Base-by-base conservation (phyloP, 2,113 vertebrate species). In the Lophius piscatorius region DNA sequence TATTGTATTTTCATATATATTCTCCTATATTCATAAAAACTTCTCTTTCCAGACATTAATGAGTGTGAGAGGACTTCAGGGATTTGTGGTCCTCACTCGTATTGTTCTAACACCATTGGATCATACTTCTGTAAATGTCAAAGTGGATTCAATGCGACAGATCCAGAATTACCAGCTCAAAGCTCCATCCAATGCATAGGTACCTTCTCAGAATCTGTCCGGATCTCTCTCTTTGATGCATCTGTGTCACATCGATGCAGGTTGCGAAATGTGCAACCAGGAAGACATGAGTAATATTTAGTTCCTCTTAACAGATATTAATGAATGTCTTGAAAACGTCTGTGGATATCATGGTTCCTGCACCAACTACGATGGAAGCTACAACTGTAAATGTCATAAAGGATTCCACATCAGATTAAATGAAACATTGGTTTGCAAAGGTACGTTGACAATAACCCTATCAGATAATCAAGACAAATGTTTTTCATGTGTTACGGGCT, bases 341-440 rank as follows among this genome's bases (percentile, higher is more conserved):
- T 88, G 86, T 36, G 81, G 83, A 3, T 18, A 35, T 4, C 0
- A 47, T 7, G 72, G 75, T 7, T 38, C 13, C 3, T 88, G 86
- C 16, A 0, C 0, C 13, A 88, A 88, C 55, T 36, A 2, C n/a
- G 0, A 4, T 8, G 86, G 80, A 70, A 80, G 70, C 36, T 88
- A 28, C 14, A 0, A 0, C 0, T 88, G 86, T 44, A 0, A 6
- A 0, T 88, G 86, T 59, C 0, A 23, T 6, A 0, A 5, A 5
- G 83, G 83, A 16, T 84, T 57, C 31, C 0, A 33, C 0, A 2
- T 47, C 23, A 14, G 17, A 5, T 9, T 9, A 0, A 7, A 34
- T 0, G 23, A 31, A 49, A 7, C 1, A 0, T 55, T 55, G 8
- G 3, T 38, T 20, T 86, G 86, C 38, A 61, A 77, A 82, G 86